Conservation (phyloP, 2,113 vertebrate species). For the Uria lomvia region DNA sequence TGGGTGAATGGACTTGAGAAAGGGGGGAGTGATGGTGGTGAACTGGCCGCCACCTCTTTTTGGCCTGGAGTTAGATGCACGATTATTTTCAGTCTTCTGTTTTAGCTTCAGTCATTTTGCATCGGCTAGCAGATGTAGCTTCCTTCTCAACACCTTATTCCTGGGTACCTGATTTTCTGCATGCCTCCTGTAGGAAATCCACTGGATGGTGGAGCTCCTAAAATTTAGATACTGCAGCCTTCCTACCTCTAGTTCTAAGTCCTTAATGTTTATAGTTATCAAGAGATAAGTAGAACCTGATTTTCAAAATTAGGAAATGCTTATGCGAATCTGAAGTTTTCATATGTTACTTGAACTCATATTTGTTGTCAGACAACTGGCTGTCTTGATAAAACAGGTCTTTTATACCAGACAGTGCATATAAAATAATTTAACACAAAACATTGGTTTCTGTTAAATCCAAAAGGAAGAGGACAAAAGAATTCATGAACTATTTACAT, state of each 20-base stretch:
- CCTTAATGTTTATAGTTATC: neutral
- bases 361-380: neutral
- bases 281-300: neutral
- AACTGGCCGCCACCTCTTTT: neutral
- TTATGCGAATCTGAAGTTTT: neutral
- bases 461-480: neutral
- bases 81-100: neutral
- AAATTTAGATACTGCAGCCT: neutral
- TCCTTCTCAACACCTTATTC: neutral
- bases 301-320: neutral
- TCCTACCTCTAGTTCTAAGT: accelerated
- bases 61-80: neutral
- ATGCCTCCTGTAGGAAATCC: neutral
- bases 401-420: neutral
- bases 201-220: neutral
- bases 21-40: neutral
- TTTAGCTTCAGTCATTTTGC: neutral
- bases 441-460: neutral
- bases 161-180: neutral
- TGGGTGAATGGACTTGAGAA: neutral
- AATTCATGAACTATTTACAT: neutral
- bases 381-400: neutral
- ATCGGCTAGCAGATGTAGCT: neutral
- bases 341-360: neutral
- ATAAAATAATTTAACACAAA: neutral